These are phyloP conservation scores for Rosalia funebris DNA, from an alignment of 2,888 invertebrate species.

Conservation along the genomic window DNA sequence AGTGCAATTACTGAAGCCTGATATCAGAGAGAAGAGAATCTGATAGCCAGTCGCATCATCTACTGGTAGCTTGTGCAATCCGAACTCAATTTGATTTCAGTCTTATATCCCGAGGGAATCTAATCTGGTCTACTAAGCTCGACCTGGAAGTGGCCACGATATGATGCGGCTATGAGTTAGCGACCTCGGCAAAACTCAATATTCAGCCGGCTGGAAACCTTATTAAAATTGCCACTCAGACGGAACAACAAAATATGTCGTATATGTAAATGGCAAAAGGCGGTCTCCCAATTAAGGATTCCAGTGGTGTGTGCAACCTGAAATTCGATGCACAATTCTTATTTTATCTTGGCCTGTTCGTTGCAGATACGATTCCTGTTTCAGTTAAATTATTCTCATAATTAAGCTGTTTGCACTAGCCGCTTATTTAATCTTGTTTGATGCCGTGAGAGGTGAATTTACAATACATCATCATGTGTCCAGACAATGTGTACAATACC, in stretches of 20 bases:
- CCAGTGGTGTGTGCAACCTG: conserved; percentile 3
- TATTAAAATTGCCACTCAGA: conserved; percentile 65
- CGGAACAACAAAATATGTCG: conserved; percentile 58
- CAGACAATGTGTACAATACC: too few relatives aligned
- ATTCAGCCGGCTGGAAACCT: conserved; percentile 66
- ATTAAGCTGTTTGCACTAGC: too few relatives aligned
- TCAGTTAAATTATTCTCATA: neutral
- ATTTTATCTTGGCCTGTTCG: neutral
- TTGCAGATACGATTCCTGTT: too few relatives aligned
- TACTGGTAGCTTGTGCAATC: conserved; percentile 59
- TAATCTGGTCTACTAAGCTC: conserved; percentile 64
- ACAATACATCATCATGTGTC: too few relatives aligned
- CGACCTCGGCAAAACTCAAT: conserved; percentile 62
- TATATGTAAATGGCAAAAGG: conserved; percentile 57
- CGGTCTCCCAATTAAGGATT: conserved; percentile 53
- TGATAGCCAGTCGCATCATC: conserved; percentile 51
- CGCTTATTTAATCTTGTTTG: too few relatives aligned
- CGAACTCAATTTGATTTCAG: conserved; percentile 65
- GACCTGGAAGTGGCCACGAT: conserved; percentile 63
- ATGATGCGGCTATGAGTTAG: conserved; percentile 49
- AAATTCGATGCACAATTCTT: neutral
- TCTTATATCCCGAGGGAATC: conserved; percentile 61
- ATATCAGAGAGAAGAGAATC: conserved; percentile 51
- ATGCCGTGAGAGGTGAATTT: too few relatives aligned
- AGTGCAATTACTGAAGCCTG: conserved; percentile 55